phyloP scores from a whole-genome alignment of 2,797 vertebrate species.

The Ptychobarbus kaznakovi region DNA sequence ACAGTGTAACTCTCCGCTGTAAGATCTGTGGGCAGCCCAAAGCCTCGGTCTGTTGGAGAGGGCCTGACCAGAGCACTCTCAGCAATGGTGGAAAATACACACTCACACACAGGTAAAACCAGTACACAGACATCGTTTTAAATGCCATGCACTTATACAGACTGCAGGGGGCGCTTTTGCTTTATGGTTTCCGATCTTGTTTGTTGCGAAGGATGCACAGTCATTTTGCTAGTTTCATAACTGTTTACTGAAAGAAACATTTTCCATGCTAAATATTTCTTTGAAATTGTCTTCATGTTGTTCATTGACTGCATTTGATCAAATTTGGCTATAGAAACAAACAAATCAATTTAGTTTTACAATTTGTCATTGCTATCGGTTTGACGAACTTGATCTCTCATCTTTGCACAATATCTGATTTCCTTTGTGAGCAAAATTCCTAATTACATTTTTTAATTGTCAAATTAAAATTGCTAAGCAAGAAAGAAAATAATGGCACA shows the following conservation, averaged over 20 bases:
- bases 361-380: not conserved
- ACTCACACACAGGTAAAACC: conserved; percentile 86
- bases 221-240: conserved; percentile 18
- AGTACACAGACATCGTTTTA: not conserved
- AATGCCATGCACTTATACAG: not conserved
- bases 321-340: not conserved
- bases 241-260: not conserved
- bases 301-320: not conserved
- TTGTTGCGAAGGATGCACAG: not conserved
- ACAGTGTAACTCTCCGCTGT: conserved; percentile 92
- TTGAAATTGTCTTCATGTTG: not conserved
- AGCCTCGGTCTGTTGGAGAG: conserved; percentile 90
- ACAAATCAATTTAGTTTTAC: not conserved
- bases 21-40: conserved; percentile 93
- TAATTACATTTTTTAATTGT: not conserved
- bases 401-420: not conserved
- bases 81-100: conserved; percentile 88
- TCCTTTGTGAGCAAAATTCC: not conserved
- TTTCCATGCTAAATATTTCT: conserved; percentile 2
- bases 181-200: not conserved
- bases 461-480: not conserved
- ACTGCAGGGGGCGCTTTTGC: conserved; percentile 23
- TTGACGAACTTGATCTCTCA: not conserved
- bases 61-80: conserved; percentile 89
- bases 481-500: not conserved